phyloP scores from a whole-genome alignment of 2,113 vertebrate species.

The Rana temporaria region DNA sequence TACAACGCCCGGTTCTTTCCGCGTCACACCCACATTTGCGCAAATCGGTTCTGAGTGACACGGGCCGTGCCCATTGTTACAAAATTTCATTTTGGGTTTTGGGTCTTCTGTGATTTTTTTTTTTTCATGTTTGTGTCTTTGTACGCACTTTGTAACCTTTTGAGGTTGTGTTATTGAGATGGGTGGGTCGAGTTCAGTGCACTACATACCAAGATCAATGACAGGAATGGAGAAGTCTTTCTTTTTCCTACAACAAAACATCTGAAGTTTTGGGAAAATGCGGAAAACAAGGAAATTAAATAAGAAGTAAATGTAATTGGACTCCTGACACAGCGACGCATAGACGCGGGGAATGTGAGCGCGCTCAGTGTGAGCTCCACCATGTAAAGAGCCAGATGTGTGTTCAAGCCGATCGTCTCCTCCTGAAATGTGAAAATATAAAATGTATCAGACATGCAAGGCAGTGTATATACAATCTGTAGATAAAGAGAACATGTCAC shows the following conservation, averaged over 20 bases:
- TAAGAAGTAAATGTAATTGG: constrained; percentile 53
- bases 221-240: constrained; percentile 1
- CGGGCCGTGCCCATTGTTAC: no score
- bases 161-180: constrained; percentile 19
- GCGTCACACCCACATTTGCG: no score
- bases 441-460: no score
- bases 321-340: neutral
- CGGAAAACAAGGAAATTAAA: constrained; percentile 52
- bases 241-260: constrained; percentile 36
- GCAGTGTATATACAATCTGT: no score
- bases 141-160: constrained; percentile 21
- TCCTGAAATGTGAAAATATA: no score
- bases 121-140: no score
- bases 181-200: constrained; percentile 19
- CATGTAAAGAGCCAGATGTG: constrained; percentile 7
- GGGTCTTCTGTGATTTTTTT: no score
- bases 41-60: no score
- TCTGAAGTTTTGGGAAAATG: constrained; percentile 33
- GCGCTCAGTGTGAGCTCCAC: neutral
- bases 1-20: no score
- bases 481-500: no score
- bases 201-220: constrained; percentile 44
- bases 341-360: constrained; percentile 14
- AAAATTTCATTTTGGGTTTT: no score
- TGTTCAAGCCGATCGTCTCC: neutral